A percentile compares a stretch with the other conserved stretches of the same genome.
Conservation (phyloP, 2,888 invertebrate genomes). For the Nomada fucata region DNA sequence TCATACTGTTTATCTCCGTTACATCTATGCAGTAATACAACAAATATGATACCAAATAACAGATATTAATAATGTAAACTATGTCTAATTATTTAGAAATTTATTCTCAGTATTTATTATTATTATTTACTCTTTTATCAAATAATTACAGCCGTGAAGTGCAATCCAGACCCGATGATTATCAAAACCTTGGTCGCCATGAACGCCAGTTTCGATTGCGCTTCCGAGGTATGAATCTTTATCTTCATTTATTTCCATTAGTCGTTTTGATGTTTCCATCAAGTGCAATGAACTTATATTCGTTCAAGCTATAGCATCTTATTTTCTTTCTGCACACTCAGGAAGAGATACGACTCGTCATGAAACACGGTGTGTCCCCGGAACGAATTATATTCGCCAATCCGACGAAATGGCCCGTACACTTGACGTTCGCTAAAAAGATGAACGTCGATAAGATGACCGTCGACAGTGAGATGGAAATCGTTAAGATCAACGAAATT, state of each 20-base stretch:
- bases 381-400: slow-evolving; percentile 87
- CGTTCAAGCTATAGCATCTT: background rate
- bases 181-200: slow-evolving; percentile 84
- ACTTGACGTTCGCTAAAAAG: slow-evolving; percentile 85
- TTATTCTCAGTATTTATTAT: background rate
- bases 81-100: background rate
- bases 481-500: slow-evolving; percentile 85
- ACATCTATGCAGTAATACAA: no score
- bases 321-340: slow-evolving; percentile 63
- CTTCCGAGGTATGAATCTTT: slow-evolving; percentile 83
- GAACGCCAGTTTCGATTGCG: slow-evolving; percentile 88
- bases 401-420: slow-evolving; percentile 86
- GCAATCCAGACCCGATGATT: slow-evolving; percentile 86
- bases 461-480: slow-evolving; percentile 86
- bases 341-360: slow-evolving; percentile 86
- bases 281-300: no score
- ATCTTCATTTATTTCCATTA: background rate
- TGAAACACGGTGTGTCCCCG: slow-evolving; percentile 84
- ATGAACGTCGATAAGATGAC: slow-evolving; percentile 85
- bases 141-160: slow-evolving; percentile 86
- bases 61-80: no score
- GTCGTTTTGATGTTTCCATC: background rate
- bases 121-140: background rate
- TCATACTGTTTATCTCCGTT: no score
- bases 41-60: no score